A percentile compares a stretch with the other conserved stretches of the same genome.
phyloP scores from a whole-genome alignment of 2,888 invertebrate species.

The Sympetrum striolatum region DNA sequence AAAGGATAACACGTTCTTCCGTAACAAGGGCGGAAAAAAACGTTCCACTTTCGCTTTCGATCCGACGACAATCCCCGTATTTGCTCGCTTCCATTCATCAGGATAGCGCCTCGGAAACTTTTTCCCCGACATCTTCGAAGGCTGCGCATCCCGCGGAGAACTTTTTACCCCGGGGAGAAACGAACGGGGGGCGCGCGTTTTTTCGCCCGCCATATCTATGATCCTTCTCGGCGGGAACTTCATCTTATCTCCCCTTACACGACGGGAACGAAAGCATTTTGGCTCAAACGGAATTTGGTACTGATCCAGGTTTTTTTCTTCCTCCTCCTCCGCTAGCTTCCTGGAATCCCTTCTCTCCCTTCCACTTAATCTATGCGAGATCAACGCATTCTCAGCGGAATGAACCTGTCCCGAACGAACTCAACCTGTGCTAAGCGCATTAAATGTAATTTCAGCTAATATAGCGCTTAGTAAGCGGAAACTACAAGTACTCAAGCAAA shows the following conservation, averaged over 20 bases:
- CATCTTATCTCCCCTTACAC: slow-evolving; percentile 22
- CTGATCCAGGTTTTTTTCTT: neutral
- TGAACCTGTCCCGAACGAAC: too few species aligned
- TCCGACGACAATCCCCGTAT: neutral
- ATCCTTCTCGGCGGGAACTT: neutral
- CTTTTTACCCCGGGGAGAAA: neutral
- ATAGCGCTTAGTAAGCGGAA: too few species aligned
- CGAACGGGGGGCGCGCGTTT: neutral
- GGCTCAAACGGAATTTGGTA: slow-evolving; percentile 11
- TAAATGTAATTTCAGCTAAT: too few species aligned
- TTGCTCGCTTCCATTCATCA: neutral
- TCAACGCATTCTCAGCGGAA: too few species aligned
- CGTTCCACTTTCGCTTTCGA: neutral
- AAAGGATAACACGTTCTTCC: too few species aligned
- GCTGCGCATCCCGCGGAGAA: neutral
- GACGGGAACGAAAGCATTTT: slow-evolving; percentile 4
- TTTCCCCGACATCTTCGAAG: neutral
- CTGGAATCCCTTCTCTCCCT: neutral
- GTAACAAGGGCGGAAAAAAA: neutral
- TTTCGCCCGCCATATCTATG: neutral
- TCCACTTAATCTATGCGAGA: too few species aligned
- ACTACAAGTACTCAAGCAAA: too few species aligned
- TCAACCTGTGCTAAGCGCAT: too few species aligned
- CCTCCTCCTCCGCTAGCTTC: neutral
- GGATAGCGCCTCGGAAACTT: neutral